These are phyloP conservation scores for Triplophysa dalaica DNA, from an alignment of 2,113 vertebrate species.

Conservation along the genomic window DNA sequence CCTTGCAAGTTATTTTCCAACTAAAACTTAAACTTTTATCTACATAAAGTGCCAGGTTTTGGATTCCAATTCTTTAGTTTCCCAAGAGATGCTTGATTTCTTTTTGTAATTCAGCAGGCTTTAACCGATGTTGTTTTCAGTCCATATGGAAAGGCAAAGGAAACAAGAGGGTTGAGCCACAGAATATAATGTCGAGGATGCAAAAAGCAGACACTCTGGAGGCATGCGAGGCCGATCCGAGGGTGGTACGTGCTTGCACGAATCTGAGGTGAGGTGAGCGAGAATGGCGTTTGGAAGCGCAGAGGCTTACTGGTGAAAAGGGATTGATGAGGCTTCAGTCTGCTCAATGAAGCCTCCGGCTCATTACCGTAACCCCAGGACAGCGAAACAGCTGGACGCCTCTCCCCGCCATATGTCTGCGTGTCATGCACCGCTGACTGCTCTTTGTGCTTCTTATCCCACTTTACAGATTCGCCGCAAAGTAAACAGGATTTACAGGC, in stretches of 20 bases:
- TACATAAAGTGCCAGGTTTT: background rate
- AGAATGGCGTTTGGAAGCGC: constrained; percentile 49
- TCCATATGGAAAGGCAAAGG: constrained; percentile 10
- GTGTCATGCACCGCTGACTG: constrained; percentile 50
- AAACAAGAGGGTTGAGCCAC: constrained; percentile 4
- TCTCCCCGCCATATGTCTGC: constrained; percentile 58
- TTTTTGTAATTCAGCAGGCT: background rate
- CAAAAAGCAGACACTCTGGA: constrained; percentile 30
- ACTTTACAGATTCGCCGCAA: constrained; percentile 50
- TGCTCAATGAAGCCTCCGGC: constrained; percentile 67
- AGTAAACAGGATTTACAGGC: constrained; percentile 39
- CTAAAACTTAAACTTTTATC: background rate
- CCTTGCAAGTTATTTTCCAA: background rate
- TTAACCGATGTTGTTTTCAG: constrained; percentile 16
- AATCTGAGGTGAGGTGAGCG: background rate
- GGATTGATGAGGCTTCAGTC: constrained; percentile 73
- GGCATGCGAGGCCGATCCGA: background rate
- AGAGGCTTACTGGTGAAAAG: constrained; percentile 70
- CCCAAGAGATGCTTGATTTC: background rate
- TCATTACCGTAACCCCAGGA: constrained; percentile 73
- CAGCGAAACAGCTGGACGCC: constrained; percentile 74
- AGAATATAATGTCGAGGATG: constrained; percentile 16
- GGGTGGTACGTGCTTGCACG: background rate
- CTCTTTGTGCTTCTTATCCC: constrained; percentile 52
- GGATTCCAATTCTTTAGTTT: background rate